Conservation (phyloP, 2,888 invertebrate species). For the Lasioglossum vierecki region DNA sequence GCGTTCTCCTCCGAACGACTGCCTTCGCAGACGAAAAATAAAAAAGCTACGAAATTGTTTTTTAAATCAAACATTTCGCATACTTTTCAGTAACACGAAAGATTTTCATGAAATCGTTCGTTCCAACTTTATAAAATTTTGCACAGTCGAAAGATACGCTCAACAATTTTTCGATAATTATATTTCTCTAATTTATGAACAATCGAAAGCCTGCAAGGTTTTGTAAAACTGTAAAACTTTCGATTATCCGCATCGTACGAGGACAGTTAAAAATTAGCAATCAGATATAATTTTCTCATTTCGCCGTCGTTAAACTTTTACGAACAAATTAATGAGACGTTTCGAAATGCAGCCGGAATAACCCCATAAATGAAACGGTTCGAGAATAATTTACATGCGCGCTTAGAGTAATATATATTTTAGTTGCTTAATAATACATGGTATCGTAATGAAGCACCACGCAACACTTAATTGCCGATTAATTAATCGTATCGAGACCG, state of each 20-base stretch:
- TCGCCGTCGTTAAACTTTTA: background rate
- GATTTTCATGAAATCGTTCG: background rate
- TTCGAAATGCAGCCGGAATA: background rate
- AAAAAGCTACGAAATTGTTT: accelerated
- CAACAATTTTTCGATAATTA: background rate
- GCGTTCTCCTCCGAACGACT: background rate
- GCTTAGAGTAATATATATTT: background rate
- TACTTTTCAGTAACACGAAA: background rate
- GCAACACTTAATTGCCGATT: background rate
- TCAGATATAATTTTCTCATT: background rate
- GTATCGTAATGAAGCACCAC: background rate
- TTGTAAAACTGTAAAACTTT: background rate
- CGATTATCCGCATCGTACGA: too few species aligned
- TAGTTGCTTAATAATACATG: background rate
- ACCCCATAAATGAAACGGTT: background rate
- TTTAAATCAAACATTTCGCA: background rate
- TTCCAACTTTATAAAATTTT: background rate
- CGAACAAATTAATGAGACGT: background rate
- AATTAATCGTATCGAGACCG: constrained; percentile 9
- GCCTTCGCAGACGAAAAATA: background rate
- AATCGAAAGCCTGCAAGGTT: background rate
- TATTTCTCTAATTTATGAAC: background rate
- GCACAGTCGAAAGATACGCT: background rate
- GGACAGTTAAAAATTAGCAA: background rate
- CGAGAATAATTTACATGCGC: background rate